Evolutionary conservation across 2,888 invertebrate genomes (phyloP).

Genomic region (Torymus texanus): DNA sequence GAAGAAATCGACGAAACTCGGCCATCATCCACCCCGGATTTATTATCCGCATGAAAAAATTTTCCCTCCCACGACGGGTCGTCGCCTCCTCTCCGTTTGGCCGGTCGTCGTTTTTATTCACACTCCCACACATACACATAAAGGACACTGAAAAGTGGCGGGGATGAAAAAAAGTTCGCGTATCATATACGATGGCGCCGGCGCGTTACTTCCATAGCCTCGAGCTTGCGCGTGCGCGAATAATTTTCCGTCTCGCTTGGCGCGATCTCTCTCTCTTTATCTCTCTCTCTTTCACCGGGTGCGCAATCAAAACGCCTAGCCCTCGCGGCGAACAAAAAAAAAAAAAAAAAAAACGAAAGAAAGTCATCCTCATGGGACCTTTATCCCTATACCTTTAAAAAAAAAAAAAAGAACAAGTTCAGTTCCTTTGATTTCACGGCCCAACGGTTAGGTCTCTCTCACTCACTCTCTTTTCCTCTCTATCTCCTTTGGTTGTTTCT

Average conservation of each 20-base stretch:
- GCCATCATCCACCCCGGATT: not conserved
- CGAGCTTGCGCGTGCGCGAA: constrained; percentile 27
- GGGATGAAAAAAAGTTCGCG: constrained; percentile 1
- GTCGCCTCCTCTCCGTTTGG: not conserved
- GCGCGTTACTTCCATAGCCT: constrained; percentile 27
- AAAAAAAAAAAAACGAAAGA: not conserved
- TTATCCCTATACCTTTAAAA: not conserved
- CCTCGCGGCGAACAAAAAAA: not conserved
- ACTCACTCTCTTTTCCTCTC: too few species aligned
- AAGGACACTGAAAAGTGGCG: not conserved
- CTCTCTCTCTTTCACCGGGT: not conserved
- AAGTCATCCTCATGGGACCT: not conserved
- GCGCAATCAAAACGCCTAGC: constrained; percentile 42
- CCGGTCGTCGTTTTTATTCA: not conserved
- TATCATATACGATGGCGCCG: constrained; percentile 6
- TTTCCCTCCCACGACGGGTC: not conserved
- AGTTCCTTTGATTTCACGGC: constrained; percentile 44
- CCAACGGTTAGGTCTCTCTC: not conserved
- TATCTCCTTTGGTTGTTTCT: constrained; percentile 29
- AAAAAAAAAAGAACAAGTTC: constrained; percentile 24
- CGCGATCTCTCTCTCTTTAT: constrained; percentile 26
- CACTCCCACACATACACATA: not conserved
- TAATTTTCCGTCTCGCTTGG: constrained; percentile 48
- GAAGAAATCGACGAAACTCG: not conserved
- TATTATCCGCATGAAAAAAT: constrained; percentile 15